phyloP scores from a whole-genome alignment of 2,888 invertebrate genomes.

The Zelleria hepariella region DNA sequence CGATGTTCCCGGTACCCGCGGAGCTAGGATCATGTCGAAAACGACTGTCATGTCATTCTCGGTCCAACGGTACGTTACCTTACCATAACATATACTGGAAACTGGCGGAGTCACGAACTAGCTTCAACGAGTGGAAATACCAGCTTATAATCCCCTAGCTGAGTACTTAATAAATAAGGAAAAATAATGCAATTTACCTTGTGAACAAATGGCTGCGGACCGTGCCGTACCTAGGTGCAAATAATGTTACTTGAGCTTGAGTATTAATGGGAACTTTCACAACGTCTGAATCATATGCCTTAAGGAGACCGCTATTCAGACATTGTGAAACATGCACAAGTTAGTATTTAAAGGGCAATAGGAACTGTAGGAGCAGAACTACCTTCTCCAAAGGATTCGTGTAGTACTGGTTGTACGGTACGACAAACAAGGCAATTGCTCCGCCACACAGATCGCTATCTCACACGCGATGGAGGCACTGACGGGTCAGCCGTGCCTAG shows the following conservation, averaged over 20 bases:
- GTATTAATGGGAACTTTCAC: neutral
- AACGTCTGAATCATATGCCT: neutral
- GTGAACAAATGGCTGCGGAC: neutral
- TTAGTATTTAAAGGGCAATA: neutral
- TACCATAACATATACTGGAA: neutral
- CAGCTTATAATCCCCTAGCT: neutral
- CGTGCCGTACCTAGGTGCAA: no score
- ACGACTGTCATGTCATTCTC: constrained; percentile 42
- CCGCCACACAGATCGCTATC: constrained; percentile 47
- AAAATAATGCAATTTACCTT: neutral
- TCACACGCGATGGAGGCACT: constrained; percentile 30
- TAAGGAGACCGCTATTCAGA: neutral
- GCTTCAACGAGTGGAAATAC: neutral
- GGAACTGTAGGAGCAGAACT: neutral
- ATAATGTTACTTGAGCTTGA: neutral
- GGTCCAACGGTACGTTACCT: constrained; percentile 30
- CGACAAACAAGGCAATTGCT: constrained; percentile 64
- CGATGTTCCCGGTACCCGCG: constrained; percentile 38
- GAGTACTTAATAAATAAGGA: neutral
- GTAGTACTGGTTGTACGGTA: constrained; percentile 17
- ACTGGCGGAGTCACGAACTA: neutral
- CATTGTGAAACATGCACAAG: neutral
- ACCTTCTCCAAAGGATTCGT: constrained; percentile 24
- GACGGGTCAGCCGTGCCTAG: no score
- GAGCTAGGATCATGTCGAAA: constrained; percentile 35